Evolutionary conservation across 2,113 vertebrate species (phyloP).

Genomic region (Gorsachius goisagi): DNA sequence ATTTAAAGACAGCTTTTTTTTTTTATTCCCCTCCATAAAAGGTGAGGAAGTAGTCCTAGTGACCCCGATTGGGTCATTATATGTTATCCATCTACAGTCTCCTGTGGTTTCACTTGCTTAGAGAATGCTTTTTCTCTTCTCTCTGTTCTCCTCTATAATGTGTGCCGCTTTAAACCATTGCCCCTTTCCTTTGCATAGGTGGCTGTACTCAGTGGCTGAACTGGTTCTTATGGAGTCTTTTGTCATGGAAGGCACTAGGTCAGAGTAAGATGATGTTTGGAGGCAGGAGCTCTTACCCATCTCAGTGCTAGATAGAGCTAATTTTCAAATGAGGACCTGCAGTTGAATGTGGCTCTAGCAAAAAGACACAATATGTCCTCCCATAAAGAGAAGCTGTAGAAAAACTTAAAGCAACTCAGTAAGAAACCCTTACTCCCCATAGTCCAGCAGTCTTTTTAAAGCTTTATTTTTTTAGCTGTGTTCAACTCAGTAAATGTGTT

Average conservation of each 20-base stretch:
- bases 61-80: conserved; percentile 18
- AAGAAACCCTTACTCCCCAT: neutral
- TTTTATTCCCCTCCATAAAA: neutral
- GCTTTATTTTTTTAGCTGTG: neutral
- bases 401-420: neutral
- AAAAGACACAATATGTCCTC: neutral
- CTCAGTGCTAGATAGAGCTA: neutral
- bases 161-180: neutral
- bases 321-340: neutral
- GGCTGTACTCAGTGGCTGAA: conserved; percentile 11
- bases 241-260: conserved; percentile 17
- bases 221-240: neutral
- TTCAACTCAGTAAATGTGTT: neutral
- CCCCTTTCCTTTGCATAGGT: neutral
- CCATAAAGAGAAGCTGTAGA: neutral
- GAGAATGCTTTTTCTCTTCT: conserved; percentile 3
- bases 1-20: neutral
- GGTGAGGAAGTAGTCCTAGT: neutral
- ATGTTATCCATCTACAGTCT: neutral
- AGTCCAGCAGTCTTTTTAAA: neutral
- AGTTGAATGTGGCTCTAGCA: neutral
- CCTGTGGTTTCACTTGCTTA: conserved; percentile 27
- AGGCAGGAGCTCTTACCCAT: neutral
- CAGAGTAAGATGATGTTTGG: neutral
- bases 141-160: neutral